A percentile compares a stretch with the other conserved stretches of the same genome.
Evolutionary conservation across 2,113 vertebrate species (phyloP).

Genomic region (Vicugna pacos): DNA sequence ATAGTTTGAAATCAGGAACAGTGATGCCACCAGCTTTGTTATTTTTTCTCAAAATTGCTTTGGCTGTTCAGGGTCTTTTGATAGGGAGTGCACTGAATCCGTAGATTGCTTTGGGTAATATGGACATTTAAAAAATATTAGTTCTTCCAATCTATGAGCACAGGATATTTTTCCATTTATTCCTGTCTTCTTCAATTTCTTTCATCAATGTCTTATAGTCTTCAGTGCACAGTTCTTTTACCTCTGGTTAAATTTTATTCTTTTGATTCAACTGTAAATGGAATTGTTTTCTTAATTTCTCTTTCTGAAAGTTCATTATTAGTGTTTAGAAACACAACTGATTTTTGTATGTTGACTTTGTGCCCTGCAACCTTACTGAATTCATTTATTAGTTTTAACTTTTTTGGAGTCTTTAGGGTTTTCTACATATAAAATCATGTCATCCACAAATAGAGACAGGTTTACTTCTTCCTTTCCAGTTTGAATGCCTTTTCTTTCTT

Average conservation of each 20-base stretch:
- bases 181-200: background rate
- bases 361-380: background rate
- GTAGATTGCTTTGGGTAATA: background rate
- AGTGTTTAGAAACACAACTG: background rate
- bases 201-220: background rate
- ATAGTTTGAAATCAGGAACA: background rate
- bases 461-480: background rate
- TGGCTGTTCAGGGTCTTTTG: background rate
- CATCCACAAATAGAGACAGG: background rate
- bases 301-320: background rate
- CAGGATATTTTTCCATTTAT: background rate
- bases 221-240: background rate
- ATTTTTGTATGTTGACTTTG: background rate
- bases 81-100: background rate
- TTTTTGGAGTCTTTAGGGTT: background rate
- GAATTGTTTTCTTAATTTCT: background rate
- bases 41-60: background rate
- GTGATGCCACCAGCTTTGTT: background rate
- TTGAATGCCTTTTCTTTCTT: background rate
- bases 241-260: background rate
- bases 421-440: background rate
- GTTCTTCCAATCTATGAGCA: background rate
- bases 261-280: background rate
- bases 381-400: background rate
- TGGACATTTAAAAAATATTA: background rate